These are phyloP conservation scores for Myocastor coypus DNA, from an alignment of 2,113 vertebrate genomes.

Conservation along the genomic window DNA sequence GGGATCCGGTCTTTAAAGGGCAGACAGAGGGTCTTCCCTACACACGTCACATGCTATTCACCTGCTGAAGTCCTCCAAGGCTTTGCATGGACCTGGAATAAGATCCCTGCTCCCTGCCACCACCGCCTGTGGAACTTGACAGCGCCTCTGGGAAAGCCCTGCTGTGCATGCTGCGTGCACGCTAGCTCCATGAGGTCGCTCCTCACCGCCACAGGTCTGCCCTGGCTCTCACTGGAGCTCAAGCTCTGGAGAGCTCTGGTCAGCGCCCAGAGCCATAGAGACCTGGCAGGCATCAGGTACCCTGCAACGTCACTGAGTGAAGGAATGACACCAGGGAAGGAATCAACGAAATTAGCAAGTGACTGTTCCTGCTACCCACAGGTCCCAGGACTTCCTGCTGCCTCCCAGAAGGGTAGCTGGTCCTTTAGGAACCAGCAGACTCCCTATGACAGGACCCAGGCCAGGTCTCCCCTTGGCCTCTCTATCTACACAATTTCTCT, in stretches of 20 bases:
- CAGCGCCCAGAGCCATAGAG: neutral
- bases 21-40: too few relatives aligned
- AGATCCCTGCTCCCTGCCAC: neutral
- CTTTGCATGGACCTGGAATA: neutral
- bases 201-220: neutral
- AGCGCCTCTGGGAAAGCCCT: too few relatives aligned
- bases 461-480: too few relatives aligned
- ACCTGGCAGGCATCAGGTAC: neutral
- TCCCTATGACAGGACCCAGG: neutral
- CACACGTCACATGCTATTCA: neutral
- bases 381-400: neutral
- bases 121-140: too few relatives aligned
- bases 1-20: too few relatives aligned
- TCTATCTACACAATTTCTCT: neutral
- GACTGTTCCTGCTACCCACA: neutral
- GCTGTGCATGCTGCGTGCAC: neutral
- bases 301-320: neutral
- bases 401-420: neutral
- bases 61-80: neutral
- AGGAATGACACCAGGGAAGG: neutral
- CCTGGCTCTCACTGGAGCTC: neutral
- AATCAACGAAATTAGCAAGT: neutral
- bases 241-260: too few relatives aligned
- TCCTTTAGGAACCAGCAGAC: neutral
- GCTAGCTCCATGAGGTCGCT: neutral